Base-by-base conservation (phyloP, 2,797 vertebrate genomes). In the Chiroxiphia lanceolata region DNA sequence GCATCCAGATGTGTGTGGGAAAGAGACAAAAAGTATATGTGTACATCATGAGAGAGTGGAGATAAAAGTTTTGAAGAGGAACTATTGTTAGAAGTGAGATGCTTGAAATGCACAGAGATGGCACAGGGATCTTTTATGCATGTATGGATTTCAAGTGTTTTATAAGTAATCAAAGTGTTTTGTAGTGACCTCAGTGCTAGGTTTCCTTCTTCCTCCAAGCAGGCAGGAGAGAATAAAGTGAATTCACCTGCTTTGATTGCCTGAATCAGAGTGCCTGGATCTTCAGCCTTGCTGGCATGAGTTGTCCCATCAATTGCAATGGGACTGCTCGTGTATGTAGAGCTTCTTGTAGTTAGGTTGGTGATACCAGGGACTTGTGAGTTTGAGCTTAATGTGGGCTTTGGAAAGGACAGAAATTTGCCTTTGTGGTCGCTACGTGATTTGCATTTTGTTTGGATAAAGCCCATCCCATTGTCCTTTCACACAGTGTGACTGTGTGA, bases 381-480 rank as follows among this genome's bases (percentile, higher is more conserved):
- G 26, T 91, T 80, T 85, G 50, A 80, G 67, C 38, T n/a, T 60
- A 45, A 27, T 57, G 36, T 97, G 93, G 68, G 67, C 90, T 96
- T 90, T 95, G 83, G 51, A 47, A 68, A 89, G 45, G 69, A 44
- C 31, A 27, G 0, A 38, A 7, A 26, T 72, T 78, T 93, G 33
- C 13, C 44, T 85, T 82, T 85, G 83, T 94, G 54, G 68, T 92
- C 53, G 80, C 89, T 80, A 86, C 85, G 12, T 45, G 6, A 53
- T 96, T 91, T 93, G 75, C 29, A 21, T 91, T 90, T 95, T 91
- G 60, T 72, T 64, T 84, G 87, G 80, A 81, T 72, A 14, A 22
- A 15, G 61, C 87, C 61, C 74, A 50, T 93, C 77, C 91, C 48
- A 21, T 87, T 94, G 65, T 86, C 69, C 56, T 96, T 96, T 95